Evolutionary conservation across 2,113 vertebrate species (phyloP), one percentile per base, ranked within the genome.

Genomic region (Micronycteris hirsuta): DNA sequence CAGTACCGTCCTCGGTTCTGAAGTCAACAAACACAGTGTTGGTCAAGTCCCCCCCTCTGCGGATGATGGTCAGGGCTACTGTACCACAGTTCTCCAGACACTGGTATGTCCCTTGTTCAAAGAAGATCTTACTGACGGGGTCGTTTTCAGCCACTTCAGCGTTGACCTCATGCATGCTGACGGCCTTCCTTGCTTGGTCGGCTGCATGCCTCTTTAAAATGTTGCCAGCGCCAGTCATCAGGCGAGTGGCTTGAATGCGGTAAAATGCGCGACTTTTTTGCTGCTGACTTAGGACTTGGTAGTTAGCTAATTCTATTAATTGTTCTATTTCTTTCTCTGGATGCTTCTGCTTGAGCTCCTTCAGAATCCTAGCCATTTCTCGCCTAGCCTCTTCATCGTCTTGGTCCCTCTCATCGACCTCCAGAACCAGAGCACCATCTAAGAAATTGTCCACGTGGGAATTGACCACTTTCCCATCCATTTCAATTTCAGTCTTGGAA

Each of bases 61-160:
- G 99, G 26, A 99, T 90, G 16, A 99, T 98, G 26, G 99, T 99
- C 43, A 99, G 97, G 3, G 99, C 99, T 0, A 99, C 99, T 0
- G 99, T 99, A 33, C 99, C 99, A 4, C 99, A 99, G 99, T 99
- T 99, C 98, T 99, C 99, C 89, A 99, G 96, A 97, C 99, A 99
- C 98, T 99, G 99, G 92, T 99, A 99, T 26, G 98, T 98, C 15
- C 98, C 98, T 1, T 99, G 99, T 63, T 99, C 99, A 24, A 99
- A 99, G 97, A 99, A 99, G 68, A 99, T 97, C 89, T 99, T 99
- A 81, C 99, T 99, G 61, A 99, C 98, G 0, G 98, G 98, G 31
- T 99, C 98, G 0, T 98, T 99, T 31, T 98, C 98, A 0, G 98
- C 97, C 77, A 98, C 96, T 52, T 99, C 99, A 0, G 98, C 98